Conservation (phyloP, 2,888 invertebrate genomes). For the Eumacrocentrus americanus region DNA sequence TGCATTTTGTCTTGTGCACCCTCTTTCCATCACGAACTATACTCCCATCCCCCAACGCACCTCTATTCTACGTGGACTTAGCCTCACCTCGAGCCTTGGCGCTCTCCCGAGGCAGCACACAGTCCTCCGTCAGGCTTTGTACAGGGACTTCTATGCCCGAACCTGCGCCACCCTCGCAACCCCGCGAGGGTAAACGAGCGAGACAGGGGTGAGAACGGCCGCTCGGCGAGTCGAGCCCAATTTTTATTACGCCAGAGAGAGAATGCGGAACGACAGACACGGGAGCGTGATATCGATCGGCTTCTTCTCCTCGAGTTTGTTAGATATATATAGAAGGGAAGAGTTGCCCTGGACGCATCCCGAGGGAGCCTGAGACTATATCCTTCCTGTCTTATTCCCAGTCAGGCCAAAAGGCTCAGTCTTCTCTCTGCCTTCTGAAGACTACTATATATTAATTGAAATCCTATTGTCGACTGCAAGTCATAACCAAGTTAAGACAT, state of each 20-base stretch:
- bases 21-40: background rate
- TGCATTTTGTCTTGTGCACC: slow-evolving; percentile 2
- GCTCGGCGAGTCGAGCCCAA: background rate
- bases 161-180: too few relatives aligned
- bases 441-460: background rate
- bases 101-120: too few relatives aligned
- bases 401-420: too few relatives aligned
- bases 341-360: background rate
- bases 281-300: background rate
- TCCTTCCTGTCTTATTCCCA: too few relatives aligned
- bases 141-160: too few relatives aligned
- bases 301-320: background rate
- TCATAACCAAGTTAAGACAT: background rate
- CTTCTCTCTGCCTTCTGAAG: background rate
- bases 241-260: background rate
- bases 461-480: background rate
- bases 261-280: background rate
- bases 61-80: background rate
- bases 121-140: too few relatives aligned
- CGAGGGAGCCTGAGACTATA: background rate
- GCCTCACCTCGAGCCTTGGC: background rate
- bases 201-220: background rate
- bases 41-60: background rate
- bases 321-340: background rate
- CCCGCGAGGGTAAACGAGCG: background rate